Base-by-base conservation (phyloP, 2,113 vertebrate species). In the Sylvilagus bachmani region DNA sequence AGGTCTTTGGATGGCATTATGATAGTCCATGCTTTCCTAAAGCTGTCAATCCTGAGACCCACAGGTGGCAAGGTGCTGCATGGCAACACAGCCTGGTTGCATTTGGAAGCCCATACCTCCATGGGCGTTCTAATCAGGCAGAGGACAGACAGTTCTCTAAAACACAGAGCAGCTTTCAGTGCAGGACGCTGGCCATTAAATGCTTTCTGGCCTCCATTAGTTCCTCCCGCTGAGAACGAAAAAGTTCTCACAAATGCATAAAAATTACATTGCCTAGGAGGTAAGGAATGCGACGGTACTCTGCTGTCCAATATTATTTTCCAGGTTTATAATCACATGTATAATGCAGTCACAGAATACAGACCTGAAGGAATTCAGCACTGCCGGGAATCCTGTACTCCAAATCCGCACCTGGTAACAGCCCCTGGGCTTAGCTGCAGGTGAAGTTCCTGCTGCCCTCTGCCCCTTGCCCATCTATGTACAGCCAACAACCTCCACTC, bases 171-270 rank as follows among this genome's bases (percentile, higher is more conserved):
- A 10, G 83, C 21, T 82, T 81, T 81, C 79, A 24, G 22, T 51
- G 58, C 55, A n/a, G 95, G 86, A 96, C 93, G 77, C 3, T 86
- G 89, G 61, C 86, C 82, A 95, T 87, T 93, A 93, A 94, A 86
- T 44, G 95, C 93, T 94, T 95, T 90, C 85, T 89, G 82, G 96
- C 94, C 93, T 95, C 95, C 92, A 97, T 58, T 90, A 77, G 84
- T 85, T 96, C 74, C 53, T 64, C 91, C 51, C 93, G 89, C 33
- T 62, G 88, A 44, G 90, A 89, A 61, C 22, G 74, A 93, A 64
- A 67, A 93, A 80, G 93, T 95, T 49, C 58, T 86, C 51, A 70
- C 83, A 93, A 95, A 94, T 44, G 71, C 94, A 49, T 14, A 75
- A 93, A 4, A 95, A 96, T 77, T 90, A 86, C 96, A 95, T 92